Evolutionary conservation across 1,140 invertebrate species (phyloP), one percentile per base, ranked within the genome.

Genomic region (Rhynchophorus ferrugineus): DNA sequence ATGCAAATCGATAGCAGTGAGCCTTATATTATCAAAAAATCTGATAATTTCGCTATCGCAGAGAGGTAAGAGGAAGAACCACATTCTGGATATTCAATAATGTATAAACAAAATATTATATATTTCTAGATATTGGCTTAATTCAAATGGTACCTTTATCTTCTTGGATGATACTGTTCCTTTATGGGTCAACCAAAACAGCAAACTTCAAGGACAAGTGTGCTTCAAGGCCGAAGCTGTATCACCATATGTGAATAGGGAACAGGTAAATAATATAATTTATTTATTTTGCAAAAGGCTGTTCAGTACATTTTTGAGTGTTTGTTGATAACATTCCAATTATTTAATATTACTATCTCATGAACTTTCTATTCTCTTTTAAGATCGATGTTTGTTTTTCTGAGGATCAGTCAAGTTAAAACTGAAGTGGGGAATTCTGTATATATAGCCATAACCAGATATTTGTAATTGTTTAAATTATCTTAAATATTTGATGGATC

Each of bases 41-140:
- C 70, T 3, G 69, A 75, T 38, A 83, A 82, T 65, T 78, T 77
- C 61, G 84, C 77, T 3, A 68, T 89, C 1, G 69, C 79, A 0
- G 87, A 89, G 61, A 80, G 50, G 50, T 82, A 2, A 87, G 87
- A 61, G 89, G 85, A 84, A 62, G n/a, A n/a, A n/a, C n/a, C n/a
- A n/a, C n/a, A n/a, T n/a, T n/a, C n/a, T n/a, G n/a, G n/a, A n/a
- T n/a, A n/a, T n/a, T n/a, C n/a, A n/a, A n/a, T n/a, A n/a, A n/a
- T n/a, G n/a, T n/a, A n/a, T n/a, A n/a, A n/a, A n/a, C n/a, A n/a
- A n/a, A n/a, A n/a, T n/a, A n/a, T n/a, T n/a, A n/a, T n/a, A n/a
- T n/a, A 36, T 3, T 2, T 37, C 17, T 18, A 48, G 59, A 74
- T 87, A 88, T 61, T 91, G 86, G 85, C 63, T 89, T 1, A 83